phyloP scores from a whole-genome alignment of 2,888 invertebrate species.

The Halictus ligatus region DNA sequence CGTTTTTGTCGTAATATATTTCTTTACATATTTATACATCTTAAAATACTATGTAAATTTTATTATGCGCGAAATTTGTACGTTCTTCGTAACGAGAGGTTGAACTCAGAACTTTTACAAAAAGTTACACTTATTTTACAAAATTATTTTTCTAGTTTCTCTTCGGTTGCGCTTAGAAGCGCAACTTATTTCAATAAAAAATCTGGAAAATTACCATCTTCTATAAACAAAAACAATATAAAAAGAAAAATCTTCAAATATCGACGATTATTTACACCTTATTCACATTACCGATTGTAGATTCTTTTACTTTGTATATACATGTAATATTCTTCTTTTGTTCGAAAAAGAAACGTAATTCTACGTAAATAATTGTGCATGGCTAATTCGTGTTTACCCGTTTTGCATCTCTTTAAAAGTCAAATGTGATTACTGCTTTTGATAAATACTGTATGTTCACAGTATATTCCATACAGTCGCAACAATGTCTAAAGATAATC shows the following conservation, averaged over 20 bases:
- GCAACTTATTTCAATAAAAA: conserved; percentile 21
- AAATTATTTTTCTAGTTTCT: conserved; percentile 20
- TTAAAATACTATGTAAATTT: conserved; percentile 28
- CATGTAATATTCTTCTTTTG: conserved; percentile 19
- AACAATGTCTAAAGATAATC: conserved; percentile 25
- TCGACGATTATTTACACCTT: conserved; percentile 50
- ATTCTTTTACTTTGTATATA: conserved; percentile 37
- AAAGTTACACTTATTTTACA: conserved; percentile 24
- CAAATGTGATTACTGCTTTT: conserved; percentile 26
- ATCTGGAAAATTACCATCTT: conserved; percentile 17
- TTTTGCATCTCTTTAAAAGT: conserved; percentile 29
- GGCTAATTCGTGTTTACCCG: conserved; percentile 33
- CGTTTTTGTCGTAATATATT: conserved; percentile 18
- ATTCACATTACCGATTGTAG: conserved; percentile 37
- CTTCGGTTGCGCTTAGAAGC: conserved; percentile 6
- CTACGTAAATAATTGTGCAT: conserved; percentile 57
- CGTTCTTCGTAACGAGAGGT: conserved; percentile 25
- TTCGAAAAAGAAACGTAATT: conserved; percentile 20
- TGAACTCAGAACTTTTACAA: conserved; percentile 22
- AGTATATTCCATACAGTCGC: conserved; percentile 5
- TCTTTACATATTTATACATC: conserved; percentile 45
- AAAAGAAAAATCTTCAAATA: conserved; percentile 10
- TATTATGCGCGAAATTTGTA: conserved; percentile 56
- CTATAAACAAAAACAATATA: conserved; percentile 10
- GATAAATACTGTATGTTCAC: conserved; percentile 28